These are phyloP conservation scores for Phymatocera aterrima DNA, from an alignment of 2,888 invertebrate species.

Conservation along the genomic window DNA sequence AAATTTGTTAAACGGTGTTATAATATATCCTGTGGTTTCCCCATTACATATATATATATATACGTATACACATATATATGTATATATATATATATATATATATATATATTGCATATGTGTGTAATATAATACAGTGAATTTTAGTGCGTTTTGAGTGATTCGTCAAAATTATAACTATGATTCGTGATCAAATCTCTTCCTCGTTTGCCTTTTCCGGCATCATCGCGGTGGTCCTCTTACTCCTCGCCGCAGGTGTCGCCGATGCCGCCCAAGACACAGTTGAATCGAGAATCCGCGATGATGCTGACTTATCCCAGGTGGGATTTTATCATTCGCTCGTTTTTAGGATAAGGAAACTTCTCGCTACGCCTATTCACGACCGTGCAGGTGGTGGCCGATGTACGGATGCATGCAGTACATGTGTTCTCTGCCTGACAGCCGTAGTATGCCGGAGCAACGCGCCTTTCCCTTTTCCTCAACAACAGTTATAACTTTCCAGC, in stretches of 20 bases:
- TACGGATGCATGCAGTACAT: too few species aligned
- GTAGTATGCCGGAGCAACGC: background rate
- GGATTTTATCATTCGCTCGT: background rate
- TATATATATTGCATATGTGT: background rate
- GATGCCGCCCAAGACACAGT: conserved; percentile 59
- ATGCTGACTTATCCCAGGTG: conserved; percentile 68
- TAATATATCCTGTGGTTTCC: too few species aligned
- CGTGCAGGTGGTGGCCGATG: too few species aligned
- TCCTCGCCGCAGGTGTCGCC: conserved; percentile 50
- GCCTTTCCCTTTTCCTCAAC: conserved; percentile 4
- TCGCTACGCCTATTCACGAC: too few species aligned
- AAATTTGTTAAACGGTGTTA: too few species aligned
- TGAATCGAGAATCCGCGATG: conserved; percentile 68
- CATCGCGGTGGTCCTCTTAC: conserved; percentile 47
- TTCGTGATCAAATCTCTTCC: background rate
- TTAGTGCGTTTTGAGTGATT: conserved; percentile 21
- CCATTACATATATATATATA: too few species aligned
- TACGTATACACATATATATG: background rate
- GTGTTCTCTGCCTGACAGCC: background rate
- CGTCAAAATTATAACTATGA: conserved; percentile 35
- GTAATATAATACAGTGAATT: conserved; percentile 1
- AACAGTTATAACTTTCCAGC: background rate
- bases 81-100: background rate
- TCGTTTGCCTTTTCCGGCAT: background rate
- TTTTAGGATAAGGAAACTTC: too few species aligned